Conservation (phyloP, 2,113 vertebrate genomes). For the Malaclemys terrapin region DNA sequence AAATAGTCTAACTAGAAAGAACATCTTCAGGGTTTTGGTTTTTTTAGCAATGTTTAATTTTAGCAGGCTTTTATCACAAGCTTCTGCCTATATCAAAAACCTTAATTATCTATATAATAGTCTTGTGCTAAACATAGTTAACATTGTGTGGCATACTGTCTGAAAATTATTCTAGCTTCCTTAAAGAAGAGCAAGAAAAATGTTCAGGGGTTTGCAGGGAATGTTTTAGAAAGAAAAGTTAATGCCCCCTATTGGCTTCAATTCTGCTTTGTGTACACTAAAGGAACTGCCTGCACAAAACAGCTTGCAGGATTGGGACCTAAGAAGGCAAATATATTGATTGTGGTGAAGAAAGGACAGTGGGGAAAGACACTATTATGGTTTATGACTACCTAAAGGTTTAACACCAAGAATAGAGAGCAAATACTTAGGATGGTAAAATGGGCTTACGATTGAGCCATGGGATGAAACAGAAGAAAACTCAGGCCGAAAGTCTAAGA, state of each 20-base stretch:
- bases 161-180: background rate
- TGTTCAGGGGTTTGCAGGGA: background rate
- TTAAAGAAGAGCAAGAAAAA: background rate
- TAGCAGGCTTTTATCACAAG: too few relatives aligned
- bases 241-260: background rate
- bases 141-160: background rate
- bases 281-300: background rate
- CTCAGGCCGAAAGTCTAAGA: background rate
- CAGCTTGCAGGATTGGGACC: background rate
- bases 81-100: background rate
- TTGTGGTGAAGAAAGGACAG: background rate
- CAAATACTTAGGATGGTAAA: background rate
- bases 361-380: background rate
- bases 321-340: background rate
- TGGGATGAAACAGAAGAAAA: background rate
- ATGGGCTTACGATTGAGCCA: background rate
- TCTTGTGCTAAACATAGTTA: background rate
- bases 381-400: background rate
- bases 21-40: too few relatives aligned
- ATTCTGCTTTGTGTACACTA: background rate
- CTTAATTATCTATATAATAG: background rate
- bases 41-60: too few relatives aligned
- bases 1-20: too few relatives aligned
- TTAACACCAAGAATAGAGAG: background rate
- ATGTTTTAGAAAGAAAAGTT: background rate